phyloP scores from a whole-genome alignment of 1,140 invertebrate species.

The Probaryconus sp. region DNA sequence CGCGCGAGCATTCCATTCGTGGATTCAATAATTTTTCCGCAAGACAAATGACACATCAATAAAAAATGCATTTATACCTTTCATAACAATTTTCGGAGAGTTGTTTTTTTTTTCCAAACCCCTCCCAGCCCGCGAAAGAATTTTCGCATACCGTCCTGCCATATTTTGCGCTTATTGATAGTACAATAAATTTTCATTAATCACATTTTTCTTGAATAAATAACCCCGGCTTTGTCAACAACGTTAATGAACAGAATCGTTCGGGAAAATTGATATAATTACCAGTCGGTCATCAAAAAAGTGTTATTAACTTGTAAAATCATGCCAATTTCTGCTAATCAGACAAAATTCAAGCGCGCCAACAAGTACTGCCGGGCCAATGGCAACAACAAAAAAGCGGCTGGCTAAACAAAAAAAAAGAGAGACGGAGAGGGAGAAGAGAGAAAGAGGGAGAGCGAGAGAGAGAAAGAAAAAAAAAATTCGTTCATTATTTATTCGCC shows the following conservation, averaged over 20 bases:
- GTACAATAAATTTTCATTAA: slow-evolving; percentile 18
- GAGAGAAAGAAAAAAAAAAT: slow-evolving; percentile 40
- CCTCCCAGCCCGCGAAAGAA: too few relatives aligned
- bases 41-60: slow-evolving; percentile 24
- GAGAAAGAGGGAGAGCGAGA: slow-evolving; percentile 20
- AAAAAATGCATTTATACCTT: slow-evolving; percentile 20
- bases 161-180: too few relatives aligned
- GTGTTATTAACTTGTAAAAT: slow-evolving; percentile 28
- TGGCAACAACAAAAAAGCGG: slow-evolving; percentile 4
- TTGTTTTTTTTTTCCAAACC: too few relatives aligned
- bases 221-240: slow-evolving; percentile 16
- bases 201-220: slow-evolving; percentile 16
- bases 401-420: neutral
- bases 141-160: too few relatives aligned
- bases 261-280: slow-evolving; percentile 39
- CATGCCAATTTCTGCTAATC: slow-evolving; percentile 48
- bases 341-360: slow-evolving; percentile 15
- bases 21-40: neutral
- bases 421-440: neutral
- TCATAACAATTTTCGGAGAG: too few relatives aligned
- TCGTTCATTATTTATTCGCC: slow-evolving; percentile 58
- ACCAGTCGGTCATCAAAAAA: slow-evolving; percentile 2
- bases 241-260: slow-evolving; percentile 12
- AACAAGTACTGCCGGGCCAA: neutral
- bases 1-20: slow-evolving; percentile 5